A percentile compares a stretch with the other conserved stretches of the same genome.
phyloP scores from a whole-genome alignment of 64 coral and sea anemone species.

The Anthopleura sola region DNA sequence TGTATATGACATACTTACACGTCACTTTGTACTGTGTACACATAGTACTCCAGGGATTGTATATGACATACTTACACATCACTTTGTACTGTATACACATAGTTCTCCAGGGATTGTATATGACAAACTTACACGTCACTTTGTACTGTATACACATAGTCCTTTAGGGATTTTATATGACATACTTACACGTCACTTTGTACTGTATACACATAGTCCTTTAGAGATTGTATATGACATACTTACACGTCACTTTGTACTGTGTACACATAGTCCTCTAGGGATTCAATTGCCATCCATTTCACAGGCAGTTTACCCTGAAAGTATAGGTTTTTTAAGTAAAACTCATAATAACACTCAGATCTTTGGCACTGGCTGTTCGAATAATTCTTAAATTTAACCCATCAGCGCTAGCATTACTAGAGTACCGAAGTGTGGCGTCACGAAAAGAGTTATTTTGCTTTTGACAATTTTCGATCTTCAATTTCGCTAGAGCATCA shows the following conservation, averaged over 20 bases:
- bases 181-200: not conserved
- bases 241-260: slow-evolving; percentile 63
- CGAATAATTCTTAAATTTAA: too few species aligned
- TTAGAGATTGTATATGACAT: not conserved
- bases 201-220: not conserved
- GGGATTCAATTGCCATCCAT: slow-evolving; percentile 65
- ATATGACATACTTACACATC: slow-evolving; percentile 41
- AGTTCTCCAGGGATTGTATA: too few species aligned
- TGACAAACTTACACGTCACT: too few species aligned
- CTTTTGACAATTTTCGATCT: too few species aligned
- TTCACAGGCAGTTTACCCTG: slow-evolving; percentile 51
- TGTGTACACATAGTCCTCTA: slow-evolving; percentile 53
- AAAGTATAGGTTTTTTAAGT: not conserved
- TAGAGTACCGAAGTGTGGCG: too few species aligned
- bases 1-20: not conserved
- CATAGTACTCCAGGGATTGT: not conserved
- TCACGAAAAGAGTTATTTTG: too few species aligned
- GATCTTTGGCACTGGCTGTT: too few species aligned
- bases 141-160: too few species aligned
- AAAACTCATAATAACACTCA: too few species aligned
- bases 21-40: not conserved
- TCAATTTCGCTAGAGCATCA: too few species aligned
- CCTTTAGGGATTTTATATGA: too few species aligned
- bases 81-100: slow-evolving; percentile 51
- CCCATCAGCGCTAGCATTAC: too few species aligned